phyloP scores from a whole-genome alignment of 2,113 vertebrate species.

The Heterotilapia buettikoferi region DNA sequence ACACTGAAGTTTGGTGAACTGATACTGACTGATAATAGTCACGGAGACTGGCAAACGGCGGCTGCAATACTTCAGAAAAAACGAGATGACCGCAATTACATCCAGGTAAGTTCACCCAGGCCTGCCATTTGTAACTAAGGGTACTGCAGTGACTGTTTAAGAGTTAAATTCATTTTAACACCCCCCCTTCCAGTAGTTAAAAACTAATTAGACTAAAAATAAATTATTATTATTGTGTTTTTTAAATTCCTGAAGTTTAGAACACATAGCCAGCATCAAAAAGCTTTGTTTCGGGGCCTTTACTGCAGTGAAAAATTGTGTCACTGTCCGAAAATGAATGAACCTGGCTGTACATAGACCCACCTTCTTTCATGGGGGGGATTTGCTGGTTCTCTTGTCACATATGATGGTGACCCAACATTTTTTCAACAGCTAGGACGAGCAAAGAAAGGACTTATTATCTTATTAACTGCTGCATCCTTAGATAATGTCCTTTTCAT shows the following conservation, averaged over 20 bases:
- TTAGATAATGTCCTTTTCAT: background rate
- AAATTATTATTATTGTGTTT: background rate
- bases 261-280: background rate
- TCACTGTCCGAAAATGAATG: background rate
- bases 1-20: background rate
- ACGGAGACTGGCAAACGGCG: slow-evolving; percentile 58
- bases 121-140: background rate
- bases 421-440: background rate
- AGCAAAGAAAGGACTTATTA: background rate
- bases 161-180: background rate
- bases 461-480: background rate
- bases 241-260: background rate
- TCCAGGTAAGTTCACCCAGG: slow-evolving; percentile 22
- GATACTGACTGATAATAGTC: background rate
- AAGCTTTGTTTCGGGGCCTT: background rate
- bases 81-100: slow-evolving; percentile 28
- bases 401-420: background rate
- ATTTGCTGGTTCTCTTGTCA: background rate
- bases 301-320: background rate
- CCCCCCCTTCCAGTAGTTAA: background rate
- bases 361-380: background rate
- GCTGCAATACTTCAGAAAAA: fast-evolving
- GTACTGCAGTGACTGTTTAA: background rate
- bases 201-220: background rate
- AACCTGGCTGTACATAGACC: too few species aligned